phyloP scores from a whole-genome alignment of 2,888 invertebrate species.

The Eupithecia vulgata region DNA sequence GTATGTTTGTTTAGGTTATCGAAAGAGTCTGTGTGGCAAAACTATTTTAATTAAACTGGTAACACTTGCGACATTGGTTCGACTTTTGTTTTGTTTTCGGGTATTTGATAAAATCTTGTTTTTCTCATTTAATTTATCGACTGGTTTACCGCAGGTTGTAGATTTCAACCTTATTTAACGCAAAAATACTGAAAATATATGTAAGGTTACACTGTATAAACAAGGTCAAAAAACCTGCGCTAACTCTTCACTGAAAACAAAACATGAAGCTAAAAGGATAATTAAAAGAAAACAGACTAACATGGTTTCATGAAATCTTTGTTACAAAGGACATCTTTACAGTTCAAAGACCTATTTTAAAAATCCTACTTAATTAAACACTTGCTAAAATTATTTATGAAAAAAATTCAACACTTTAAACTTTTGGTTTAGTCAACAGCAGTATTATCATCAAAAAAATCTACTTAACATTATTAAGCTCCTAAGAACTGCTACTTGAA shows the following conservation, averaged over 20 bases:
- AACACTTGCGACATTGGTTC: not conserved
- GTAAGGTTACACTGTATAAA: not conserved
- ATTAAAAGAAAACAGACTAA: not conserved
- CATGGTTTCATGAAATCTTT: not conserved
- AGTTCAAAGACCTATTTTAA: not conserved
- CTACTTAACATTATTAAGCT: not conserved
- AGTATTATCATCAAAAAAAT: not conserved
- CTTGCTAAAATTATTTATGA: not conserved
- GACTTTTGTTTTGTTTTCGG: not conserved
- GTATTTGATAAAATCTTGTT: not conserved
- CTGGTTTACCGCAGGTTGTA: not conserved
- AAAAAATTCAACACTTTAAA: too few species aligned
- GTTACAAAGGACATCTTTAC: not conserved
- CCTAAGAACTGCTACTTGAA: not conserved
- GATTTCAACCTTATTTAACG: not conserved
- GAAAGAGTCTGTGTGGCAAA: not conserved
- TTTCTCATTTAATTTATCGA: not conserved
- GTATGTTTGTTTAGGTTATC: not conserved
- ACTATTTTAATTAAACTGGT: slow-evolving; percentile 5
- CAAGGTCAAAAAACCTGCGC: not conserved
- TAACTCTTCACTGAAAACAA: not conserved
- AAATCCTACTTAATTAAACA: not conserved
- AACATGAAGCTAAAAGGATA: not conserved
- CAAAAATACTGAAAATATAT: not conserved
- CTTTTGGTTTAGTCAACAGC: not conserved